A percentile compares a stretch with the other conserved stretches of the same genome.
phyloP scores from a whole-genome alignment of 2,797 vertebrate genomes.

The Rallus crepitans region DNA sequence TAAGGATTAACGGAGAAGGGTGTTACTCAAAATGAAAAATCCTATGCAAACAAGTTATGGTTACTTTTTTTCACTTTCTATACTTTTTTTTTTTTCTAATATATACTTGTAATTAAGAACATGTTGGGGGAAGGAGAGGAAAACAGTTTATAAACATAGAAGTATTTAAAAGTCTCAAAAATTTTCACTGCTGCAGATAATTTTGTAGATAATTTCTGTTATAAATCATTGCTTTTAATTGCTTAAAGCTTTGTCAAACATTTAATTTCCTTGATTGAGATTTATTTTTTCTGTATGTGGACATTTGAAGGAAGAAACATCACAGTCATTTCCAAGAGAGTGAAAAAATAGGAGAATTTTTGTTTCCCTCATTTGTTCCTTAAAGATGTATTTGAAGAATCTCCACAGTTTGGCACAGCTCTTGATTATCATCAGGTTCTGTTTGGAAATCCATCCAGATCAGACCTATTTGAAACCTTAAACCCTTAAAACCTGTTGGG shows the following conservation, averaged over 20 bases:
- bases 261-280: background rate
- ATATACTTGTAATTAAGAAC: background rate
- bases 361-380: background rate
- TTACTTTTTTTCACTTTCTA: background rate
- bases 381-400: background rate
- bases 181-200: background rate
- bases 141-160: background rate
- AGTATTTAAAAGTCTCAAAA: background rate
- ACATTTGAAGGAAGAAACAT: background rate
- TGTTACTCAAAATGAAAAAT: conserved; percentile 2
- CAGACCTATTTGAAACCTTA: background rate
- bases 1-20: background rate
- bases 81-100: background rate
- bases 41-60: background rate
- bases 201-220: background rate
- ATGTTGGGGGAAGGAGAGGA: background rate
- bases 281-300: background rate
- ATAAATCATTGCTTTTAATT: background rate
- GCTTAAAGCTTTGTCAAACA: background rate
- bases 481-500: background rate
- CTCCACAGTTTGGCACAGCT: background rate
- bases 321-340: background rate
- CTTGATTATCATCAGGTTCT: background rate
- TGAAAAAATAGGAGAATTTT: background rate
- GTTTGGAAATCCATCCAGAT: background rate